Conservation (phyloP, 2,113 vertebrate species). For the Elanoides forficatus region DNA sequence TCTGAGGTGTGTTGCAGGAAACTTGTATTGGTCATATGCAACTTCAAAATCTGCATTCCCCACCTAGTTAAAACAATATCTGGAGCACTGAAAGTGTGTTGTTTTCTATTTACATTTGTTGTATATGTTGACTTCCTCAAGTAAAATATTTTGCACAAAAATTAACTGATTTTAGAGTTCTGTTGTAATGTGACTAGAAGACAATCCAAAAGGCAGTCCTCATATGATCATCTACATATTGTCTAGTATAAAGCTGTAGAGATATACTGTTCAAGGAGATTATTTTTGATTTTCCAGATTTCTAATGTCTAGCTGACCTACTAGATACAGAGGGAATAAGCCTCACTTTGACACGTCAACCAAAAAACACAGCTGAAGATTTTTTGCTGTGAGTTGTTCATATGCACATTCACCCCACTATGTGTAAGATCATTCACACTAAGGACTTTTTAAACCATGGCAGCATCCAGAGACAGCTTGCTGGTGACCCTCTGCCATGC, state of each 20-base stretch:
- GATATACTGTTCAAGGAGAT: background rate
- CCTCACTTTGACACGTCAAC: background rate
- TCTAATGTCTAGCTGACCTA: background rate
- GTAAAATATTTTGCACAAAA: background rate
- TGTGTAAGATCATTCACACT: background rate
- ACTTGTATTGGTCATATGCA: accelerated
- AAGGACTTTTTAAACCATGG: background rate
- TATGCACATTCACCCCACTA: background rate
- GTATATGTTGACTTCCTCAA: background rate
- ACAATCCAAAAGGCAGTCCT: background rate
- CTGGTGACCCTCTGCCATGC: background rate
- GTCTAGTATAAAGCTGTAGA: background rate
- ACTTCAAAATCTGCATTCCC: background rate
- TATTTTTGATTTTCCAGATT: background rate
- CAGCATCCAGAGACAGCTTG: background rate
- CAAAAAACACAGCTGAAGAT: background rate
- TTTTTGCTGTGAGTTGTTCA: background rate
- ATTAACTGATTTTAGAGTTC: background rate
- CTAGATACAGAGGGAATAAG: background rate
- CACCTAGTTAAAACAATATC: background rate
- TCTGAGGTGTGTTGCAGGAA: background rate
- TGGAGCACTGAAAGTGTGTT: background rate
- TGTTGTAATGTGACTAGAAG: background rate
- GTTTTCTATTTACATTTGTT: background rate
- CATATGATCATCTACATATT: accelerated